Evolutionary conservation across 2,888 invertebrate species (phyloP).

Genomic region (Dryococelus australis): DNA sequence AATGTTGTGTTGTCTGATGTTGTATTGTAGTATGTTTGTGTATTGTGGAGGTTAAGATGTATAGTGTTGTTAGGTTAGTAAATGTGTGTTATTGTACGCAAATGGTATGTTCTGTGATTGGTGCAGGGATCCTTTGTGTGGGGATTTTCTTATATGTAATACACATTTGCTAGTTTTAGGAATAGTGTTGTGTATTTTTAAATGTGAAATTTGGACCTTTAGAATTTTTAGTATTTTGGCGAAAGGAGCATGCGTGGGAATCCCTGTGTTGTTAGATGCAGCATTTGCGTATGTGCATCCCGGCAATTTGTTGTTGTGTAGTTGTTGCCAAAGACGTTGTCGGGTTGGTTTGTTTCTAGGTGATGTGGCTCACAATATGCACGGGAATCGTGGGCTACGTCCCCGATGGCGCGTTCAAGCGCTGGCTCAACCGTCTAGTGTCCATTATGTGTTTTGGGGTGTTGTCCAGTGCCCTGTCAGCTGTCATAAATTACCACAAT

Average conservation of each 20-base stretch:
- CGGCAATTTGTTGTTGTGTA: too few species aligned
- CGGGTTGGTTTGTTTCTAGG: constrained; percentile 63
- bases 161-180: not conserved
- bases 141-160: not conserved
- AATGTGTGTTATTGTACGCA: not conserved
- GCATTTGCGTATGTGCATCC: too few species aligned
- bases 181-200: not conserved
- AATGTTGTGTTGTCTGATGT: not conserved
- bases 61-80: not conserved
- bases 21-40: not conserved
- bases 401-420: constrained; percentile 79
- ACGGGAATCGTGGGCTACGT: constrained; percentile 88
- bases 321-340: too few species aligned
- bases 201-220: too few species aligned
- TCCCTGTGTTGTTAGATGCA: too few species aligned
- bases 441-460: constrained; percentile 93
- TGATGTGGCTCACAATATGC: constrained; percentile 84
- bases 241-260: too few species aligned
- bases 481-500: constrained; percentile 86
- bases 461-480: constrained; percentile 89
- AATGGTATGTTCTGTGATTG: constrained; percentile 26
- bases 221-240: too few species aligned
- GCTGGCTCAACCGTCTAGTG: constrained; percentile 78
- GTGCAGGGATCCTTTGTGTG: not conserved
- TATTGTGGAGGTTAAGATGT: not conserved